These are phyloP conservation scores for Bradysia coprophila DNA, from an alignment of 1,140 invertebrate genomes.

Conservation along the genomic window DNA sequence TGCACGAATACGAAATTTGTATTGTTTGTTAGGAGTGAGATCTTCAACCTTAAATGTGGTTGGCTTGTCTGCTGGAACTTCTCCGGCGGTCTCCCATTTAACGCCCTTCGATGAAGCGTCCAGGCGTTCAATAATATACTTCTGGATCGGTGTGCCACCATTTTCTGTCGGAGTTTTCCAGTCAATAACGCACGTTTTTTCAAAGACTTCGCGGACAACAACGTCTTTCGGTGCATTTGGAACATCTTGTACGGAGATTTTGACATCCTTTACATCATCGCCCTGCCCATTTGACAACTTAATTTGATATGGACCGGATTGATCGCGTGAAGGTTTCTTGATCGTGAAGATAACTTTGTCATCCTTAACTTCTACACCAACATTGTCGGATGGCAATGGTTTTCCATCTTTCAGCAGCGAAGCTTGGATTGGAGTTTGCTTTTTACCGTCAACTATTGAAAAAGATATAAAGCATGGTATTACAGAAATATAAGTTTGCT, in stretches of 20 bases:
- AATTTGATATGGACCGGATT: slow-evolving; percentile 68
- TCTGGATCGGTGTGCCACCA: slow-evolving; percentile 73
- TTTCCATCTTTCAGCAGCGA: slow-evolving; percentile 81
- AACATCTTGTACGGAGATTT: slow-evolving; percentile 78
- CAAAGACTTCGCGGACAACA: slow-evolving; percentile 80
- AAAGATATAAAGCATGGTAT: neutral
- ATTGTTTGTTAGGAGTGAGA: slow-evolving; percentile 70
- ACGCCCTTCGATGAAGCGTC: slow-evolving; percentile 74
- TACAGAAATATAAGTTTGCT: too few species aligned
- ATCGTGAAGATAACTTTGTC: slow-evolving; percentile 80
- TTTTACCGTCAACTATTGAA: slow-evolving; percentile 60
- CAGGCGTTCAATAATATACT: slow-evolving; percentile 90
- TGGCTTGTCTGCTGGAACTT: slow-evolving; percentile 43
- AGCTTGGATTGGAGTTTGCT: slow-evolving; percentile 68
- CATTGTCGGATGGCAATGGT: slow-evolving; percentile 63
- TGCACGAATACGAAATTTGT: slow-evolving; percentile 88
- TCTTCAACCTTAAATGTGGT: slow-evolving; percentile 68
- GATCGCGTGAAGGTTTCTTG: slow-evolving; percentile 68
- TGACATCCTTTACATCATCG: slow-evolving; percentile 65
- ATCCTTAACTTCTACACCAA: slow-evolving; percentile 70
- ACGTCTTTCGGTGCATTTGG: slow-evolving; percentile 75
- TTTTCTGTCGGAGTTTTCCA: slow-evolving; percentile 89
- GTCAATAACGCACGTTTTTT: slow-evolving; percentile 76
- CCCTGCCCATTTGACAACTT: slow-evolving; percentile 75
- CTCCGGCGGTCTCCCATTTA: slow-evolving; percentile 67